Evolutionary conservation across 2,888 invertebrate genomes (phyloP).

Genomic region (Apamea anceps): DNA sequence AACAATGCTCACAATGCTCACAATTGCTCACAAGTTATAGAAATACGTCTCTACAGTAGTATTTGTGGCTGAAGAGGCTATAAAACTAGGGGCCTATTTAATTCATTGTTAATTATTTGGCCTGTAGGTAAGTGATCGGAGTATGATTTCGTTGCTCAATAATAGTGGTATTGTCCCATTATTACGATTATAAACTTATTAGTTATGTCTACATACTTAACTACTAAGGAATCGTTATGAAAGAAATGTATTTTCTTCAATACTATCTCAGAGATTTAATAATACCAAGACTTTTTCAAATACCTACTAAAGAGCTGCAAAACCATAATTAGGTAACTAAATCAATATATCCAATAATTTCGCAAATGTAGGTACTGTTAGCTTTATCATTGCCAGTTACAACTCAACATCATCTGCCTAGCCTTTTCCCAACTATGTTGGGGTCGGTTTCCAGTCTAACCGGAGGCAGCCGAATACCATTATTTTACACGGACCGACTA

Average conservation of each 20-base stretch:
- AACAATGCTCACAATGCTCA: slow-evolving; percentile 83
- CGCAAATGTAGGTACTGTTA: background rate
- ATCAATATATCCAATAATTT: background rate
- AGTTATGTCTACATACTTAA: background rate
- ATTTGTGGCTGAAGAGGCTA: slow-evolving; percentile 76
- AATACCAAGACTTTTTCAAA: background rate
- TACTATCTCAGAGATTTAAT: background rate
- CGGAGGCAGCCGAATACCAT: too few relatives aligned
- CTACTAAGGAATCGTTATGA: background rate
- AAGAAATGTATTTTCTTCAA: background rate
- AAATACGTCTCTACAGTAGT: slow-evolving; percentile 75
- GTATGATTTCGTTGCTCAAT: slow-evolving; percentile 59
- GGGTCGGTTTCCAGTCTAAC: too few relatives aligned
- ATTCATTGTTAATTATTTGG: slow-evolving; percentile 74
- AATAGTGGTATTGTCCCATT: slow-evolving; percentile 3
- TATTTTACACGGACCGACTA: too few relatives aligned
- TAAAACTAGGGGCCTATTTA: slow-evolving; percentile 77
- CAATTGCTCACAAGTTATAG: slow-evolving; percentile 79
- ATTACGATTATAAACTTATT: background rate
- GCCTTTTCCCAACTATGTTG: too few relatives aligned
- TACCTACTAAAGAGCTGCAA: background rate
- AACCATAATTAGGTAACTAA: background rate
- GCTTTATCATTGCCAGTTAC: background rate
- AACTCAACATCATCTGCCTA: background rate
- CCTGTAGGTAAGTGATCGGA: slow-evolving; percentile 82